Base-by-base conservation (phyloP, 2,888 invertebrate species). In the Cataglyphis cursor region DNA sequence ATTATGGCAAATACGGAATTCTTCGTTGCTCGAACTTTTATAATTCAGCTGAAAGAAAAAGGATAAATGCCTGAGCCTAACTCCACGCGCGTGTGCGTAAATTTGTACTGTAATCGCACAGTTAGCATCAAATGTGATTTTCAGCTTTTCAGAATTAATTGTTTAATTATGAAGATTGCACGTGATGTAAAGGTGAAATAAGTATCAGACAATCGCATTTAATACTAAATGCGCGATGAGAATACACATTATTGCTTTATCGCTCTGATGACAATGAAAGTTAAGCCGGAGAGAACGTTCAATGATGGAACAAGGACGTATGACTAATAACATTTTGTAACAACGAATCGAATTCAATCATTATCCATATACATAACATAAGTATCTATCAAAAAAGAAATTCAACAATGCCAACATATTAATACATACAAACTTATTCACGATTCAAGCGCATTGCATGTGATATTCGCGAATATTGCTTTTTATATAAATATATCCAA, bases 1-100 rank as follows among this genome's bases (percentile, higher is more conserved):
- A 90, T 90, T 88, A 91, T 91, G 88, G 90, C 90, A 90, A 90
- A 76, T 88, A 81, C 68, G 88, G 62, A 88, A 91, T 72, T 85
- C 89, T 87, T 87, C 85, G 85, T 87, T 82, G 83, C 72, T 81
- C 73, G 73, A 88, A 88, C 59, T 82, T 85, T 82, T 80, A 72
- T 84, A 76, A 74, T 86, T 64, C 68, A 73, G 15, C 54, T 80
- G 68, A n/a, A 83, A 84, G 12, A 15, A 62, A 5, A 64, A 38
- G 10, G n/a, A 72, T 31, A 59, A 70, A 41, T 41, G 35, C 24
- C 6, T 24, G 3, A 41, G 28, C 38, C 24, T 66, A 38, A n/a
- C 28, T 18, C n/a, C 18, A 66, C 41, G 41, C 10, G 8, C 31
- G 28, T 54, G 4, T 54, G 15, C 41, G 12, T 66, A 15, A 9